Evolutionary conservation across 2,113 vertebrate species (phyloP).

Genomic region (Phasianus colchicus): DNA sequence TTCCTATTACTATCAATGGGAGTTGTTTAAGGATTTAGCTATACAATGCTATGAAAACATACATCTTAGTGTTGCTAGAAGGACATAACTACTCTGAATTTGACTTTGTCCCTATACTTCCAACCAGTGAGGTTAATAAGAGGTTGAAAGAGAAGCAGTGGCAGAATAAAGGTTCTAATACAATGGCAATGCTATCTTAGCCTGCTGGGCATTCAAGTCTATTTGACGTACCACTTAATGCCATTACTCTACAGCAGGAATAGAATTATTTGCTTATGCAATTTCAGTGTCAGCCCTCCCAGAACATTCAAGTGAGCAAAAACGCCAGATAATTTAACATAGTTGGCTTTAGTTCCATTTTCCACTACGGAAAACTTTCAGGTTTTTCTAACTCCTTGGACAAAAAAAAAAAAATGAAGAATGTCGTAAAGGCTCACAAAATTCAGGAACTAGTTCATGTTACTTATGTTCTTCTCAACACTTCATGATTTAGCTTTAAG

Average conservation of each 20-base stretch:
- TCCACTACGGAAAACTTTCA: not conserved
- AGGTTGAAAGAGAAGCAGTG: not conserved
- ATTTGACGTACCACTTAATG: not conserved
- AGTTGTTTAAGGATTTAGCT: constrained; percentile 16
- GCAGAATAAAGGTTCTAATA: not conserved
- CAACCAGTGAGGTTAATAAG: not conserved
- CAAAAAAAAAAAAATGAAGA: not conserved
- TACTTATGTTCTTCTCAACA: not conserved
- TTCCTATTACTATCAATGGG: not conserved
- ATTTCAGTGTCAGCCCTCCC: not conserved
- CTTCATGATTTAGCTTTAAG: not conserved
- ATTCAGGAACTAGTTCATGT: not conserved
- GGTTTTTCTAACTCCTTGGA: not conserved
- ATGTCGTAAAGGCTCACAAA: not conserved
- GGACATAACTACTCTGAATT: not conserved
- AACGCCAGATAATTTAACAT: not conserved
- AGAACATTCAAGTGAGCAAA: not conserved
- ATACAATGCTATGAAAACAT: not conserved
- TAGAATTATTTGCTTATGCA: not conserved
- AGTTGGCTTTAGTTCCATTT: not conserved
- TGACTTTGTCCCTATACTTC: not conserved
- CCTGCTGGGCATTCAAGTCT: not conserved
- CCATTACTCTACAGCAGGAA: not conserved
- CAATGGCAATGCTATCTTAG: not conserved
- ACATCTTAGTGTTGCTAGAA: not conserved